Percentiles rank a stretch among this genome's conserved stretches.
phyloP scores from a whole-genome alignment of 2,888 invertebrate species.

The Acronicta aceris region DNA sequence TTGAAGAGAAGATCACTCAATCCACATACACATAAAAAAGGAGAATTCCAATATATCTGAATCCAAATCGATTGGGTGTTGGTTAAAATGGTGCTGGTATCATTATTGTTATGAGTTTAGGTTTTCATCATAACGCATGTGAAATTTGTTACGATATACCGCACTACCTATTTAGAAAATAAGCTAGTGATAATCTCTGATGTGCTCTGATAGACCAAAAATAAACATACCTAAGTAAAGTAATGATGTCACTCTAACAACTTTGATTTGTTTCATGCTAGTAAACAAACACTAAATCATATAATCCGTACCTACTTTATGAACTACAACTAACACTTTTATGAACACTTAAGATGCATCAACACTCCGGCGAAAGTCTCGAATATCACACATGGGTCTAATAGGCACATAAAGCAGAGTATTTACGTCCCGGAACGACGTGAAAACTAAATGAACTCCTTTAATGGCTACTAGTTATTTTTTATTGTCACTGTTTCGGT shows the following conservation, averaged over 20 bases:
- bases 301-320: conserved; percentile 32
- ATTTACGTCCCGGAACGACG: conserved; percentile 17
- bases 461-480: conserved; percentile 29
- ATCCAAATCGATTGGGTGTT: too few species aligned
- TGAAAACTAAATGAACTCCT: conserved; percentile 35
- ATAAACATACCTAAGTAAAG: too few species aligned
- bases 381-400: conserved; percentile 26
- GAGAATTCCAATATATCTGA: too few species aligned
- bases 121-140: too few species aligned
- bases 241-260: neutral
- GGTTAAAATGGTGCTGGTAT: too few species aligned
- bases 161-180: too few species aligned
- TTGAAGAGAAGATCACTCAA: too few species aligned
- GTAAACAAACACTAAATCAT: conserved; percentile 16
- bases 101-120: too few species aligned
- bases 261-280: conserved; percentile 3
- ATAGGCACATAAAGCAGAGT: conserved; percentile 33
- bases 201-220: too few species aligned
- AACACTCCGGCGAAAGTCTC: conserved; percentile 19
- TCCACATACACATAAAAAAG: too few species aligned
- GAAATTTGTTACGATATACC: too few species aligned
- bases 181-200: too few species aligned
- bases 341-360: conserved; percentile 44
- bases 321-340: conserved; percentile 38
- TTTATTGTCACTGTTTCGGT: conserved; percentile 17